A percentile compares a stretch with the other conserved stretches of the same genome.
These are phyloP conservation scores for Drosophila vallismaia DNA, from an alignment of 2,888 invertebrate genomes.

Conservation along the genomic window DNA sequence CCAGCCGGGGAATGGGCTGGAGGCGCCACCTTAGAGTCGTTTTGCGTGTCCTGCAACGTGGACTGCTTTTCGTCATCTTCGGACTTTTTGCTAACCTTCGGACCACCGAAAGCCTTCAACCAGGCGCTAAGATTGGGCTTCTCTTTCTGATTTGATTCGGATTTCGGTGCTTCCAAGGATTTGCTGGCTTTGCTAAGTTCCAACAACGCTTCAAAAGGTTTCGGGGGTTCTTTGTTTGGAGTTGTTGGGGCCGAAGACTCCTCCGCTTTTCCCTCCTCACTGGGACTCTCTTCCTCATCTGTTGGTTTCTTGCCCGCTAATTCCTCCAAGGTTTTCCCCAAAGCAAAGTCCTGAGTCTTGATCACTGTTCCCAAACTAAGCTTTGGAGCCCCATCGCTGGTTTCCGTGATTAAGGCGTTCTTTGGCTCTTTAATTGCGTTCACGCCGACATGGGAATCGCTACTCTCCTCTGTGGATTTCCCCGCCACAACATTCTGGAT, in stretches of 20 bases:
- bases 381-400: slow-evolving; percentile 90
- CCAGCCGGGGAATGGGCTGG: slow-evolving; percentile 73
- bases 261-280: slow-evolving; percentile 40
- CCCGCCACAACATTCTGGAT: slow-evolving; percentile 89
- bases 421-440: slow-evolving; percentile 85
- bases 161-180: slow-evolving; percentile 12
- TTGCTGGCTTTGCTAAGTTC: slow-evolving; percentile 59
- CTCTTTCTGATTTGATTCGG: slow-evolving; percentile 49
- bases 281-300: slow-evolving; percentile 50
- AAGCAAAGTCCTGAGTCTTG: slow-evolving; percentile 87
- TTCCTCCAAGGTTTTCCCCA: slow-evolving; percentile 87
- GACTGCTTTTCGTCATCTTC: slow-evolving; percentile 84
- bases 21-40: slow-evolving; percentile 47
- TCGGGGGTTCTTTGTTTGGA: slow-evolving; percentile 45
- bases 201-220: slow-evolving; percentile 59
- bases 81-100: slow-evolving; percentile 89
- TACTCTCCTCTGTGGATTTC: slow-evolving; percentile 83
- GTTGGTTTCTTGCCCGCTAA: slow-evolving; percentile 69
- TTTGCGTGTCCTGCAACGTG: slow-evolving; percentile 35
- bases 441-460: slow-evolving; percentile 70
- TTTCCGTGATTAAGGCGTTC: slow-evolving; percentile 86
- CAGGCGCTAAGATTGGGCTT: slow-evolving; percentile 93
- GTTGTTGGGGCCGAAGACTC: slow-evolving; percentile 22
- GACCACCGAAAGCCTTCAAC: slow-evolving; percentile 96
- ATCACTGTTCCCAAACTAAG: slow-evolving; percentile 93